phyloP scores from a whole-genome alignment of 2,888 invertebrate genomes.

The Polydrusus tereticollis region DNA sequence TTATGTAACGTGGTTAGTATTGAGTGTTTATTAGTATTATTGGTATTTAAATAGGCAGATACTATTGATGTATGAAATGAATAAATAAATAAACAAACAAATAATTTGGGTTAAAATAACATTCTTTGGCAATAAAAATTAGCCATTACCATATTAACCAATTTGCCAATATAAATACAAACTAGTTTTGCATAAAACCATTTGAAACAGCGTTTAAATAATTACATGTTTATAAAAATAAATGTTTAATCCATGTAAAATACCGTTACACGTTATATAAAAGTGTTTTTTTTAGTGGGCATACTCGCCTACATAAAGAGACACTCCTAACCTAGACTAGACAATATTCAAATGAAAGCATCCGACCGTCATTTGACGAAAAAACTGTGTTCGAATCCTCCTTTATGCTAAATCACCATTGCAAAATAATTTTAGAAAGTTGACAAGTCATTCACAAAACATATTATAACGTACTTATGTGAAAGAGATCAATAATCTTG shows the following conservation, averaged over 20 bases:
- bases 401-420: conserved; percentile 40
- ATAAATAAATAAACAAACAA: not conserved
- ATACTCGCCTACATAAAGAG: not conserved
- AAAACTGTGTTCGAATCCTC: conserved; percentile 4
- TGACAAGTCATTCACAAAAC: conserved; percentile 39
- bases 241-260: too few species aligned
- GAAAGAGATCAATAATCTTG: conserved; percentile 47
- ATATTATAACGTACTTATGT: conserved; percentile 26
- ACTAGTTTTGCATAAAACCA: not conserved
- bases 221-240: too few species aligned
- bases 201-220: not conserved
- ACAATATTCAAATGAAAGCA: not conserved
- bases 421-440: conserved; percentile 47
- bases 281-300: not conserved
- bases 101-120: not conserved
- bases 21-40: not conserved
- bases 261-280: not conserved
- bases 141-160: not conserved
- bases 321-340: conserved; percentile 17
- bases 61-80: too few species aligned
- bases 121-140: too few species aligned
- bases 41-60: not conserved
- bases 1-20: not conserved
- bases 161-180: not conserved
- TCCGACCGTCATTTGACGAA: not conserved